These are phyloP conservation scores for Onthophagus sagittarius DNA, from an alignment of 2,888 invertebrate species.

Conservation along the genomic window DNA sequence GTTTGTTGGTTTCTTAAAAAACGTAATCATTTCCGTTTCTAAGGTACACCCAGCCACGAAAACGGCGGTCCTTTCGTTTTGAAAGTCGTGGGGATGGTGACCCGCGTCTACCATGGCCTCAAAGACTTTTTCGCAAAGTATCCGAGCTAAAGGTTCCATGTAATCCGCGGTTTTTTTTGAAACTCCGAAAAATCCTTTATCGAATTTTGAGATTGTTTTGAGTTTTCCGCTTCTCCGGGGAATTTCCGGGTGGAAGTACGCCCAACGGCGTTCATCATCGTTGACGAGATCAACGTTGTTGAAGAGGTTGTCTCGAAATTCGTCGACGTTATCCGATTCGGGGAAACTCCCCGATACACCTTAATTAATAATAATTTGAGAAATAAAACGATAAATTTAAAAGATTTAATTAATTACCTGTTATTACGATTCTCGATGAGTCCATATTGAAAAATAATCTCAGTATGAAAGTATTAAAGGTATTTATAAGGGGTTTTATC, in stretches of 20 bases:
- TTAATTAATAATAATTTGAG: too few species aligned
- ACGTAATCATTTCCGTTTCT: conserved; percentile 56
- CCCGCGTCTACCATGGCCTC: conserved; percentile 60
- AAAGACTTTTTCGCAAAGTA: conserved; percentile 56
- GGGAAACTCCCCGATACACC: conserved; percentile 69
- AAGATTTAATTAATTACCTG: too few species aligned
- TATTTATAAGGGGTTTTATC: too few species aligned
- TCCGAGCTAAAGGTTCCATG: conserved; percentile 56
- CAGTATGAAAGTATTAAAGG: too few species aligned
- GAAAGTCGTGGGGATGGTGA: conserved; percentile 62
- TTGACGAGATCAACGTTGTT: conserved; percentile 82
- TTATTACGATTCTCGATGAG: too few species aligned
- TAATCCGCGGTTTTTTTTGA: conserved; percentile 63
- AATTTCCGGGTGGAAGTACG: conserved; percentile 57
- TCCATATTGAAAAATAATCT: too few species aligned
- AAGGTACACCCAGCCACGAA: conserved; percentile 74
- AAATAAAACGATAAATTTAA: too few species aligned
- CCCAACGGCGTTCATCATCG: conserved; percentile 75
- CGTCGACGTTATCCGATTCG: conserved; percentile 67
- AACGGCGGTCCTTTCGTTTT: conserved; percentile 73
- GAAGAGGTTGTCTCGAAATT: conserved; percentile 67
- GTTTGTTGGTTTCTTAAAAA: too few species aligned
- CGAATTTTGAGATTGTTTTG: conserved; percentile 52
- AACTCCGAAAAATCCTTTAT: conserved; percentile 57
- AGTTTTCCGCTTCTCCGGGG: conserved; percentile 66